Percentiles rank a stretch among this genome's conserved stretches.
These are phyloP conservation scores for Homarus gammarus DNA, from an alignment of 2,888 invertebrate species.

Conservation along the genomic window DNA sequence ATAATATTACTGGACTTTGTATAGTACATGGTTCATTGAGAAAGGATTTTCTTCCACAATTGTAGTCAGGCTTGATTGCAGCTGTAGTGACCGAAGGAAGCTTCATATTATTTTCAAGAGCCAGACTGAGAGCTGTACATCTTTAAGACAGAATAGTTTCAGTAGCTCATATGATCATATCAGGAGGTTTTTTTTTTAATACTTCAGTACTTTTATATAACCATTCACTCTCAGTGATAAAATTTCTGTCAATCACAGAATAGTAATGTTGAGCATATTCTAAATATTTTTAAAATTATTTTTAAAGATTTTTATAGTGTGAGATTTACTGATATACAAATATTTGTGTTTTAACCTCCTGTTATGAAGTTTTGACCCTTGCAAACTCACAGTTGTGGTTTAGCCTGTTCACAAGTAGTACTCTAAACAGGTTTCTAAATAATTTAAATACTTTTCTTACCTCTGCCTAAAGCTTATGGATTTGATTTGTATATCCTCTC, in stretches of 20 bases:
- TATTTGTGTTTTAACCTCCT: conserved; percentile 31
- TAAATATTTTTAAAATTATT: no score
- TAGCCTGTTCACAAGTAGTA: conserved; percentile 61
- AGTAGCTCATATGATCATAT: conserved; percentile 25
- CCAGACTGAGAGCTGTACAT: conserved; percentile 16
- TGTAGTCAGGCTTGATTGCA: conserved; percentile 46
- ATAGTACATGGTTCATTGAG: conserved; percentile 37
- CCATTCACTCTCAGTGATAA: no score
- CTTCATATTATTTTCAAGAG: conserved; percentile 11
- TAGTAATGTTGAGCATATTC: no score
- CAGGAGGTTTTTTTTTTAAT: conserved; percentile 11
- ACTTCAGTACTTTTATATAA: neutral
- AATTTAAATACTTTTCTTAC: conserved; percentile 64
- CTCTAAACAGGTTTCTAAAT: conserved; percentile 62
- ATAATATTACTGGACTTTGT: conserved; percentile 28
- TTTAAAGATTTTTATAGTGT: no score
- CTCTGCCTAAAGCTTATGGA: conserved; percentile 70
- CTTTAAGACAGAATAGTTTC: conserved; percentile 22
- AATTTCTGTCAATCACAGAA: no score
- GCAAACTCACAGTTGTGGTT: conserved; percentile 61
- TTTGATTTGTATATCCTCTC: conserved; percentile 62
- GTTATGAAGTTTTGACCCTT: conserved; percentile 42
- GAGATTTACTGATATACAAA: no score
- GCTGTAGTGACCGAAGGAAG: conserved; percentile 27
- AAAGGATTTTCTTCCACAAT: conserved; percentile 47